A percentile compares a stretch with the other conserved stretches of the same genome.
These are phyloP conservation scores for Gadus macrocephalus DNA, from an alignment of 2,113 vertebrate species.

Conservation along the genomic window DNA sequence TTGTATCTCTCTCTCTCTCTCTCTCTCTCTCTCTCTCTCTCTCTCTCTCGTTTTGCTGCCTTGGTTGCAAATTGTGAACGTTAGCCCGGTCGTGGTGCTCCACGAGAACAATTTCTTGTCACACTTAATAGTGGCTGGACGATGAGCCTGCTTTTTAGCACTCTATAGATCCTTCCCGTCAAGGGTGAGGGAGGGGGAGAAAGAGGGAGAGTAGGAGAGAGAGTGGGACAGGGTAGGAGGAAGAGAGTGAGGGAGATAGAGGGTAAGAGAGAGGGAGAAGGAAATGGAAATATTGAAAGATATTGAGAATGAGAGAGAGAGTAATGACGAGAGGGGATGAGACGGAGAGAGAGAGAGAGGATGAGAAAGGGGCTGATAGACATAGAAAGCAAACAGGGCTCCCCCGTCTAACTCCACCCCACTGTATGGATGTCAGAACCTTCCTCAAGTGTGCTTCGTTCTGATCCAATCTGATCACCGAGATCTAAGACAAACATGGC, in stretches of 20 bases:
- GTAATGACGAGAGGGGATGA: too few relatives aligned
- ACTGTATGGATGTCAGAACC: neutral
- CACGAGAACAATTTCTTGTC: conserved; percentile 6
- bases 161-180: neutral
- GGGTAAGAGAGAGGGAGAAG: neutral
- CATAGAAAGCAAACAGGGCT: neutral
- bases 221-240: too few relatives aligned
- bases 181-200: neutral
- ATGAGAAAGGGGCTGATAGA: neutral
- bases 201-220: neutral
- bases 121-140: conserved; percentile 10
- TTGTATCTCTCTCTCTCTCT: too few relatives aligned
- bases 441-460: neutral
- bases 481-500: conserved; percentile 32
- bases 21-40: too few relatives aligned
- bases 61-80: conserved; percentile 10
- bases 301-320: too few relatives aligned
- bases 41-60: neutral
- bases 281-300: neutral
- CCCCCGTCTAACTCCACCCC: too few relatives aligned
- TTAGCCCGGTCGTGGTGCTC: neutral
- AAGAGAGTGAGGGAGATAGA: neutral
- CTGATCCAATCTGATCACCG: conserved; percentile 11
- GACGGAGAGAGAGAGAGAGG: too few relatives aligned
- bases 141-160: conserved; percentile 3